Conservation (phyloP, 2,797 vertebrate genomes). For the Hippoglossus hippoglossus region DNA sequence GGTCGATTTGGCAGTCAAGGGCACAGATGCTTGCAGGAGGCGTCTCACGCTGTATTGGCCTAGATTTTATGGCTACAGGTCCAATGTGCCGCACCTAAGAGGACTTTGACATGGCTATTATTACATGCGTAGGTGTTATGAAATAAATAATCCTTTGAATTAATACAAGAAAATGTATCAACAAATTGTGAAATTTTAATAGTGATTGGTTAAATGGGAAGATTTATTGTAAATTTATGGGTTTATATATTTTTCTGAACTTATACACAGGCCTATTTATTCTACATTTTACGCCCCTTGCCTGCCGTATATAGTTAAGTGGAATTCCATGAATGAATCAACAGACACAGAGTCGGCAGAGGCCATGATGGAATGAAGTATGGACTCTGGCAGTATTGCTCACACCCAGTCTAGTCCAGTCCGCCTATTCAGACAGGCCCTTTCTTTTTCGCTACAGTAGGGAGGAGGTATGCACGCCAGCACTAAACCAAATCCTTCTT, state of each 20-base stretch:
- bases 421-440: constrained; percentile 48
- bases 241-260: not conserved
- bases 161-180: not conserved
- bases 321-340: constrained; percentile 11
- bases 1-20: constrained; percentile 53
- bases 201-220: no score
- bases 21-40: constrained; percentile 31
- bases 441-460: constrained; percentile 78
- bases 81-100: not conserved
- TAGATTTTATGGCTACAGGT: constrained; percentile 23
- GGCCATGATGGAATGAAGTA: constrained; percentile 29
- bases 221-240: not conserved
- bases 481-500: constrained; percentile 76
- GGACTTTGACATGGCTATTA: not conserved
- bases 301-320: not conserved
- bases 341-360: constrained; percentile 25
- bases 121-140: not conserved
- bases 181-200: not conserved
- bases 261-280: not conserved
- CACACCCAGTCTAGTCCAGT: constrained; percentile 34
- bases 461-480: constrained; percentile 65
- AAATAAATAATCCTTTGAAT: not conserved
- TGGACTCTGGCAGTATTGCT: constrained; percentile 34
- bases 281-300: not conserved
- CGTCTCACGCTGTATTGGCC: constrained; percentile 16